Evolutionary conservation across 1,140 invertebrate species (phyloP), one percentile per base, ranked within the genome.

Genomic region (Contarinia nasturtii): DNA sequence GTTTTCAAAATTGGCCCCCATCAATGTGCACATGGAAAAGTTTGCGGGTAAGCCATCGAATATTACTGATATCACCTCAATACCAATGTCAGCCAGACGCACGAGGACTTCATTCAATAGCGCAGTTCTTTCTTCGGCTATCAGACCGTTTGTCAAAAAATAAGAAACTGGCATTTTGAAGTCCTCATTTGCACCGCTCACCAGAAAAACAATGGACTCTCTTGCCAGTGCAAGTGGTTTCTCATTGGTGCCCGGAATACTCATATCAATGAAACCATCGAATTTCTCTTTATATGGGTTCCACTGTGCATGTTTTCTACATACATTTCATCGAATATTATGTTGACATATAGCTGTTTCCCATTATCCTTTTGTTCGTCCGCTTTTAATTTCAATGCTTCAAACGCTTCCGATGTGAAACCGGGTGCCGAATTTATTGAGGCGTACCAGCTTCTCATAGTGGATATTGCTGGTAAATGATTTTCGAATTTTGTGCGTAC

Each of bases 401-500:
- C 17, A n/a, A 40, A 40, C 3, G 37, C 37, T 40, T 40, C 37
- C 3, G 14, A n/a, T 15, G 37, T 40, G 17, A 40, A 15, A 15
- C 37, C 37, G 3, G 37, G 37, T 15, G 14, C 37, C 4, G 37
- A 3, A 40, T 40, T 18, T 18, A 40, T 50, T 33, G 43, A 44
- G 36, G 34, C 43, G 50, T 63, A 64, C 58, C 61, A 66, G 38
- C 53, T 53, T 40, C 50, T 40, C 37, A 64, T 47, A n/a, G 55
- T 61, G 40, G 46, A 52, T 4, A 51, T 52, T 44, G 59, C 52
- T 33, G 60, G 63, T 47, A 64, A 53, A 49, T 45, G 49, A 38
- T 52, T 55, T 21, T 52, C 46, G 50, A 61, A 64, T 45, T 44
- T 54, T 53, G 55, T 49, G 48, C 63, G 18, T 4, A 63, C 54